Base-by-base conservation (phyloP, 1,140 invertebrate genomes). In the Apolygus lucorum region DNA sequence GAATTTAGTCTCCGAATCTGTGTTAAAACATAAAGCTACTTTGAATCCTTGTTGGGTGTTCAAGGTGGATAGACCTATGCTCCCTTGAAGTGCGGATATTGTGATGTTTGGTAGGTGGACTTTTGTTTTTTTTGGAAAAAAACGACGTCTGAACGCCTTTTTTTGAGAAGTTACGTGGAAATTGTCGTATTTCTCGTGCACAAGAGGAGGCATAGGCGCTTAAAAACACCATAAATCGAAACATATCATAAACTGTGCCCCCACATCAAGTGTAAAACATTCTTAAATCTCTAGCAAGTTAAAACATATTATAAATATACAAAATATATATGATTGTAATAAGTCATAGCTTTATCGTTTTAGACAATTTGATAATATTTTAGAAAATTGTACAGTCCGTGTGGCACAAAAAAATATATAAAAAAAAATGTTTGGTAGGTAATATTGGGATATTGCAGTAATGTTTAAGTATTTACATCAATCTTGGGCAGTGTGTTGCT, bases 131-230 rank as follows among this genome's bases (percentile, higher is more conserved):
- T 63, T 1, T 4, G n/a, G 64, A 29, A 34, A n/a, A 66, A 34
- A 17, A 29, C n/a, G n/a, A 29, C 29, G n/a, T 14, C 28, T 59
- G 54, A 63, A 66, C 63, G 65, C 67, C 34, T 67, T 42, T 63
- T 63, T 28, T 29, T 52, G 69, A 74, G 34, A 59, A 67, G 1
- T 83, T 86, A 0, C 86, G 83, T 65, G 68, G 54, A 52, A 73
- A 71, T 65, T 69, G 70, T 72, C 67, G 68, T 69, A 65, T 66
- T 66, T 52, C 64, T 52, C 54, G 59, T 68, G 67, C 28, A 52
- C 54, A 68, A 63, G 62, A 66, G 52, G 28, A 71, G 70, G 65
- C 71, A 65, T 68, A 52, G 62, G 63, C 34, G 28, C 49, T 17
- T 26, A 73, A 72, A 73, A 73, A 73, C 72, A 73, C 72, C 72